phyloP scores from a whole-genome alignment of 2,888 invertebrate genomes.

The Drosophila planitibia region DNA sequence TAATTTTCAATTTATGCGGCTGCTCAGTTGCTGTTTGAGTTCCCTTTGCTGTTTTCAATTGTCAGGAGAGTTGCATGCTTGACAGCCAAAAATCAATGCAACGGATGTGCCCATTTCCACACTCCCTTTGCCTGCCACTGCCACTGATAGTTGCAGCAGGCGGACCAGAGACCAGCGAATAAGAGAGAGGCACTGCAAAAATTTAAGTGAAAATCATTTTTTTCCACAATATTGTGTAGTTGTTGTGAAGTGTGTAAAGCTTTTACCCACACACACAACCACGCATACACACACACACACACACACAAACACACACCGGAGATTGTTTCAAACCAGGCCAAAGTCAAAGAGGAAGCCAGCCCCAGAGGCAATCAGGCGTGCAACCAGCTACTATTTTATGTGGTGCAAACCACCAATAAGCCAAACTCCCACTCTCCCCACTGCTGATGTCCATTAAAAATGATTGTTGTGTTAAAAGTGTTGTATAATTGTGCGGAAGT shows the following conservation, averaged over 20 bases:
- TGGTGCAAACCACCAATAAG: background rate
- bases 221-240: conserved; percentile 1
- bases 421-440: background rate
- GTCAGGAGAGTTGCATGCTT: conserved; percentile 59
- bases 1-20: conserved; percentile 54
- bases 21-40: conserved; percentile 5
- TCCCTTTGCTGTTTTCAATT: conserved; percentile 28
- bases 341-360: conserved; percentile 43
- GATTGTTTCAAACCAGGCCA: conserved; percentile 75
- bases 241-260: conserved; percentile 36
- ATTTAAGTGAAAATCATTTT: conserved; percentile 35
- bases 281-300: conserved; percentile 16
- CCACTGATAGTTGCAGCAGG: conserved; percentile 64
- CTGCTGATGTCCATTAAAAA: conserved; percentile 50
- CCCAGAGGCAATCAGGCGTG: conserved; percentile 52
- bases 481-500: conserved; percentile 70
- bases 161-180: conserved; percentile 1
- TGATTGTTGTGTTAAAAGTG: conserved; percentile 72
- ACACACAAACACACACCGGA: conserved; percentile 51
- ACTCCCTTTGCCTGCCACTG: conserved; percentile 39
- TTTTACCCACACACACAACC: conserved; percentile 44
- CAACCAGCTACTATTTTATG: conserved; percentile 40
- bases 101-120: conserved; percentile 47
- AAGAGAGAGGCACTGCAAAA: conserved; percentile 12
- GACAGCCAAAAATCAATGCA: conserved; percentile 70